A percentile compares a stretch with the other conserved stretches of the same genome.
Conservation (phyloP, 2,113 vertebrate genomes). For the Menura novaehollandiae region DNA sequence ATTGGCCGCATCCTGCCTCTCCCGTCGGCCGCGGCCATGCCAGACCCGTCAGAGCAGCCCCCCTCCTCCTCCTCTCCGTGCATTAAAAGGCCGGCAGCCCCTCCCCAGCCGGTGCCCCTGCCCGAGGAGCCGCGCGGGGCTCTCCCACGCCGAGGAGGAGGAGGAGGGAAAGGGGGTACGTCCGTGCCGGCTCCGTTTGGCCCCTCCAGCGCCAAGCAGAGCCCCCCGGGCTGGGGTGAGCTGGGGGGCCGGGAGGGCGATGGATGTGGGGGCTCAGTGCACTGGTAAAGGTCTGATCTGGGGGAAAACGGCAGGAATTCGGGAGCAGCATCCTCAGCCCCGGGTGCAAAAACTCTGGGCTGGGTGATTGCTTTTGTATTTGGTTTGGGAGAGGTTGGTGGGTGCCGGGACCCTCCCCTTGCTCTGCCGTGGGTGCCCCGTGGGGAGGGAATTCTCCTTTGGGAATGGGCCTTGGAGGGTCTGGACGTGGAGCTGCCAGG, state of each 20-base stretch:
- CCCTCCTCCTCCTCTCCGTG: background rate
- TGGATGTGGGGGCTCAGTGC: accelerated
- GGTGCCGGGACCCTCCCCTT: accelerated
- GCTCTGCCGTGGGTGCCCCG: background rate
- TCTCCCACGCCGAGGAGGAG: background rate
- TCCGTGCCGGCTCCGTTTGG: background rate
- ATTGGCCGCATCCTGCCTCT: background rate
- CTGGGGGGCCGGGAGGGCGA: background rate
- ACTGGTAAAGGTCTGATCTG: background rate
- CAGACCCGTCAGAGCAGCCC: background rate
- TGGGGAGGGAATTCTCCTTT: background rate
- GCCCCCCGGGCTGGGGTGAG: background rate
- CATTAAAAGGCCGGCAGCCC: background rate
- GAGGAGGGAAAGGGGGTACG: background rate
- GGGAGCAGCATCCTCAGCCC: background rate
- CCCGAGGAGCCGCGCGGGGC: background rate
- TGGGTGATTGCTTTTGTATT: background rate
- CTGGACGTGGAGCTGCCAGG: background rate
- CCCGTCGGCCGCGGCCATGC: background rate
- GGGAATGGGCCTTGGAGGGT: accelerated
- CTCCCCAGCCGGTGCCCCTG: background rate
- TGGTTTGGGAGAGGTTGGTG: background rate
- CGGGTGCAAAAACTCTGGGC: accelerated
- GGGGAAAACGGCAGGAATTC: background rate
- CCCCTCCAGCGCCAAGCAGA: background rate